A percentile compares a stretch with the other conserved stretches of the same genome.
These are phyloP conservation scores for Drosophila falleni DNA, from an alignment of 2,888 invertebrate genomes.

Conservation along the genomic window DNA sequence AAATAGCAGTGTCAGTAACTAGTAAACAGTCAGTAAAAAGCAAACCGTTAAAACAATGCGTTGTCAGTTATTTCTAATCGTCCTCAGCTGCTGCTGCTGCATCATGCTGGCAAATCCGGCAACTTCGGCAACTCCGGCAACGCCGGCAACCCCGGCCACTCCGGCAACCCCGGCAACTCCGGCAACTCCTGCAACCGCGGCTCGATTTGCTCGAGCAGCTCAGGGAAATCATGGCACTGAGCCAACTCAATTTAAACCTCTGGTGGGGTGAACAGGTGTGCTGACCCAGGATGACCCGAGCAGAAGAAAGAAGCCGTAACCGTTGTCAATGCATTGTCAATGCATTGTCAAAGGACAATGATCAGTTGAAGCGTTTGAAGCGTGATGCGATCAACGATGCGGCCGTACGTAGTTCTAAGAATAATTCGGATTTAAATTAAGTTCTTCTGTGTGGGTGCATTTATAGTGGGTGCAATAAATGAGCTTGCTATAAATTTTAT, in stretches of 20 bases:
- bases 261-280: background rate
- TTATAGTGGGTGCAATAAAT: conserved; percentile 49
- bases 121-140: too few species aligned
- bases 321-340: conserved; percentile 2
- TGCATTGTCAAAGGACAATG: background rate
- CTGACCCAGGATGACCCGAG: conserved; percentile 17
- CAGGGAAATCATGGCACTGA: too few species aligned
- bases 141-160: too few species aligned
- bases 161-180: too few species aligned
- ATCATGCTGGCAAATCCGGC: background rate
- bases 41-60: conserved; percentile 8
- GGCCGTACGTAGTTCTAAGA: conserved; percentile 4
- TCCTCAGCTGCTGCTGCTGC: conserved; percentile 8
- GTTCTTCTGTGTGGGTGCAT: background rate
- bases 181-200: too few species aligned
- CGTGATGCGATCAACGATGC: conserved; percentile 11
- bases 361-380: conserved; percentile 29
- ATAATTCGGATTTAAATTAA: background rate
- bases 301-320: conserved; percentile 8
- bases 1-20: conserved; percentile 12
- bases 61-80: conserved; percentile 10
- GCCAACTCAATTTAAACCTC: background rate
- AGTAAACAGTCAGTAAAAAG: background rate
- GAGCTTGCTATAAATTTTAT: conserved; percentile 35
- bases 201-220: too few species aligned